Evolutionary conservation across 2,797 vertebrate species (phyloP), one percentile per base, ranked within the genome.

Genomic region (Orestias chungarensis): DNA sequence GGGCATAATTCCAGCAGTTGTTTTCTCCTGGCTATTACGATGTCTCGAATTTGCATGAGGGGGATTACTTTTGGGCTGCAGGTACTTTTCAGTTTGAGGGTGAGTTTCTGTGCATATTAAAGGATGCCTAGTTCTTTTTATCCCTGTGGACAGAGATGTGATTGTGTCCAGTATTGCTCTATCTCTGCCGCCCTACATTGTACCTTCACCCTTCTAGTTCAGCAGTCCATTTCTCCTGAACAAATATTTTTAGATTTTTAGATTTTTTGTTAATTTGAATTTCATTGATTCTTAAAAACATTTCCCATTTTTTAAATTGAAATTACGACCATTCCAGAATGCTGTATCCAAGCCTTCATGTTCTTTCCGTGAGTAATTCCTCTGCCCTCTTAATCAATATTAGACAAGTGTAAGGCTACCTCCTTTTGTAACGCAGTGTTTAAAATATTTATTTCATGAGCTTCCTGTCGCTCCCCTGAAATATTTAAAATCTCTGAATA

Each of bases 401-500:
- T 80, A 89, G 84, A 87, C 89, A 89, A 86, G 87, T 85, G 81
- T 79, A 82, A 85, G 67, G 69, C 79, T 84, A 47, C 68, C 77
- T 83, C 59, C 76, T 82, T 86, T 88, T 86, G 76, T 79, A 76
- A 81, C 74, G 65, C 76, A 73, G 35, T 0, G 49, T 42, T 77
- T 93, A 68, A 93, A 93, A 93, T 91, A 94, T 94, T 90, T 74
- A 93, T 71, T 64, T 81, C 82, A 85, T 74, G 83, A 83, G 71
- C 88, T 90, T 92, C 88, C 86, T 91, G 91, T 88, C 85, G 40
- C 76, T 75, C 64, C 79, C 52, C 72, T 94, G 76, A 94, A 94
- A 94, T 93, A 93, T 95, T 93, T 90, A 91, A 89, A 92, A 87
- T 92, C 84, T 93, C 86, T 93, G 68, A 94, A 93, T 93, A 91